A percentile compares a stretch with the other conserved stretches of the same genome.
Evolutionary conservation across 1,140 invertebrate genomes (phyloP).

Genomic region (Tetramorium parvispinum): DNA sequence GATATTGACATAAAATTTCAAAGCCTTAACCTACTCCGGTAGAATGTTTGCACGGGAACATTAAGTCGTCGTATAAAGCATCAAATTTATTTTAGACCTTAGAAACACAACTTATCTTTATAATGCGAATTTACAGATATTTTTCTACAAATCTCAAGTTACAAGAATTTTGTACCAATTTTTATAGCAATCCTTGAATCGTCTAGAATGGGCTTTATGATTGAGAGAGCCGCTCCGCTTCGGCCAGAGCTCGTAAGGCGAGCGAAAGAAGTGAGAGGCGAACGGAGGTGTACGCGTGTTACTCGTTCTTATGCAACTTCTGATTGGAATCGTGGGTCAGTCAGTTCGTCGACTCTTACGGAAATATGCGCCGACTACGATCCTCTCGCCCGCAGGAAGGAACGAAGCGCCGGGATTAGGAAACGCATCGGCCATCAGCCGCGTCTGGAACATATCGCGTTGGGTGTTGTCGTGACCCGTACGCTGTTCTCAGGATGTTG

Average conservation of each 20-base stretch:
- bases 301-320: slow-evolving; percentile 64
- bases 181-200: not conserved
- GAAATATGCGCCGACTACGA: slow-evolving; percentile 45
- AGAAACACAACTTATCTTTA: not conserved
- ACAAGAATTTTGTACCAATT: slow-evolving; percentile 9
- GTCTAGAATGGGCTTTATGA: slow-evolving; percentile 1
- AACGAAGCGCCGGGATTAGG: slow-evolving; percentile 44
- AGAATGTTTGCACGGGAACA: not conserved
- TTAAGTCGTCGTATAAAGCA: not conserved
- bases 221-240: slow-evolving; percentile 27
- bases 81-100: not conserved
- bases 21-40: not conserved
- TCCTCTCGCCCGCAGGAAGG: slow-evolving; percentile 58
- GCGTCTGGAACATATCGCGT: slow-evolving; percentile 29
- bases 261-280: slow-evolving; percentile 68
- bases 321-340: slow-evolving; percentile 68
- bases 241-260: slow-evolving; percentile 22
- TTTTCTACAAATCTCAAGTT: not conserved
- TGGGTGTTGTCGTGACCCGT: not conserved
- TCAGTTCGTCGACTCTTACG: slow-evolving; percentile 59
- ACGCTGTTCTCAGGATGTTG: slow-evolving; percentile 46
- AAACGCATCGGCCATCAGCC: slow-evolving; percentile 19
- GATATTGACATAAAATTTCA: slow-evolving; percentile 20
- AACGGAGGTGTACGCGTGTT: slow-evolving; percentile 48
- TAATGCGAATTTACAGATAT: not conserved